Conservation (phyloP, 2,888 invertebrate genomes). For the Lamproptera curius region DNA sequence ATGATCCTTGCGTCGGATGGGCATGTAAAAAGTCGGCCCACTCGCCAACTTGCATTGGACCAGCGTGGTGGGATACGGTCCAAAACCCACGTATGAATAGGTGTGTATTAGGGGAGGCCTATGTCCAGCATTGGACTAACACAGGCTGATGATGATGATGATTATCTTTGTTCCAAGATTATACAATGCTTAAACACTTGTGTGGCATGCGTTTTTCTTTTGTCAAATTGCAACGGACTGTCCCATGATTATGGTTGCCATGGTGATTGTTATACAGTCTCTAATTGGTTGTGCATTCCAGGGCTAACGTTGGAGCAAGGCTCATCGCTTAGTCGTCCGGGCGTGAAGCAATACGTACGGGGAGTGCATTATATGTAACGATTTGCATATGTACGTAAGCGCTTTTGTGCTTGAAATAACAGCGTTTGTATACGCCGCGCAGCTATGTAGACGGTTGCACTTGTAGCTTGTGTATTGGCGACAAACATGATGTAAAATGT, state of each 20-base stretch:
- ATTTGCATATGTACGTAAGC: slow-evolving; percentile 32
- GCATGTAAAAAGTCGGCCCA: too few relatives aligned
- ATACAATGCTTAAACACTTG: too few relatives aligned
- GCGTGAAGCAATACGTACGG: slow-evolving; percentile 42
- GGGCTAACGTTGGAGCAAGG: slow-evolving; percentile 4
- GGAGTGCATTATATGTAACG: slow-evolving; percentile 34
- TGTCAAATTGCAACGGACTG: too few relatives aligned
- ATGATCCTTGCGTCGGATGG: too few relatives aligned
- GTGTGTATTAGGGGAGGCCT: too few relatives aligned
- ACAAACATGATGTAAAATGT: background rate
- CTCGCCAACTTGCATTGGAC: too few relatives aligned
- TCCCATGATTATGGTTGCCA: background rate
- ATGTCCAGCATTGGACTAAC: too few relatives aligned
- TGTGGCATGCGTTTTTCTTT: too few relatives aligned
- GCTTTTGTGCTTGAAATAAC: slow-evolving; percentile 15
- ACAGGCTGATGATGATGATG: too few relatives aligned
- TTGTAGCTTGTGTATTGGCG: background rate
- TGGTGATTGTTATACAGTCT: background rate
- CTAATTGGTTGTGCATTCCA: slow-evolving; percentile 17
- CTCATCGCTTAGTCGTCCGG: slow-evolving; percentile 23
- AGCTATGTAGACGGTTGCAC: background rate
- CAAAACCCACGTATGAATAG: too few relatives aligned
- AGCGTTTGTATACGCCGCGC: background rate
- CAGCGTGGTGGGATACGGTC: too few relatives aligned
- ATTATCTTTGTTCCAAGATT: too few relatives aligned